Evolutionary conservation across 2,888 invertebrate species (phyloP).

Genomic region (Aphidoletes aphidimyza): DNA sequence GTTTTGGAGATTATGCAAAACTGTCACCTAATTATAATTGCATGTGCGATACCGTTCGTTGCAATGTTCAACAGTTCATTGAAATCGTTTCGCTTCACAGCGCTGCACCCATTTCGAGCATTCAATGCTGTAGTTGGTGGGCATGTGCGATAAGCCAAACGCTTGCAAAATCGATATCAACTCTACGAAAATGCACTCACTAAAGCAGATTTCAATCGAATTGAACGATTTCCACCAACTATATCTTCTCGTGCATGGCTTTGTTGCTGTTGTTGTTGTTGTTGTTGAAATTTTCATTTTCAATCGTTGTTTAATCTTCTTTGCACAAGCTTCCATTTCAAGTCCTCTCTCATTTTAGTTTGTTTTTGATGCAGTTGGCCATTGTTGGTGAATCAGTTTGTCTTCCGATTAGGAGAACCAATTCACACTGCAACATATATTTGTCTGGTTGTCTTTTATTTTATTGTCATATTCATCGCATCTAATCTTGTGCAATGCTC

Average conservation of each 20-base stretch:
- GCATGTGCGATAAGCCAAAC: not conserved
- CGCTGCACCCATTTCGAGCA: not conserved
- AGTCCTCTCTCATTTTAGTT: not conserved
- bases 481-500: conserved; percentile 15
- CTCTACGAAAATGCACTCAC: not conserved
- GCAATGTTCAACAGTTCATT: conserved; percentile 12
- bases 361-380: not conserved
- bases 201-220: not conserved
- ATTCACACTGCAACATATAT: not conserved
- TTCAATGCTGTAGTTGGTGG: not conserved
- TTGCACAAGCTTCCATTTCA: not conserved
- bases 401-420: conserved; percentile 9
- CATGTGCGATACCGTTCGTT: not conserved
- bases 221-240: not conserved
- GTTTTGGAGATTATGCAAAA: conserved; percentile 31
- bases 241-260: too few relatives aligned
- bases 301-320: conserved; percentile 42
- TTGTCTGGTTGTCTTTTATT: not conserved
- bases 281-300: conserved; percentile 21
- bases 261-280: too few relatives aligned
- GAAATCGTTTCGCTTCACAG: not conserved
- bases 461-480: conserved; percentile 33
- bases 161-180: not conserved
- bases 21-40: conserved; percentile 46
- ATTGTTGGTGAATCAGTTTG: not conserved